Evolutionary conservation across 2,113 vertebrate genomes (phyloP), one percentile per base, ranked within the genome.

Genomic region (Prunella fulvescens): DNA sequence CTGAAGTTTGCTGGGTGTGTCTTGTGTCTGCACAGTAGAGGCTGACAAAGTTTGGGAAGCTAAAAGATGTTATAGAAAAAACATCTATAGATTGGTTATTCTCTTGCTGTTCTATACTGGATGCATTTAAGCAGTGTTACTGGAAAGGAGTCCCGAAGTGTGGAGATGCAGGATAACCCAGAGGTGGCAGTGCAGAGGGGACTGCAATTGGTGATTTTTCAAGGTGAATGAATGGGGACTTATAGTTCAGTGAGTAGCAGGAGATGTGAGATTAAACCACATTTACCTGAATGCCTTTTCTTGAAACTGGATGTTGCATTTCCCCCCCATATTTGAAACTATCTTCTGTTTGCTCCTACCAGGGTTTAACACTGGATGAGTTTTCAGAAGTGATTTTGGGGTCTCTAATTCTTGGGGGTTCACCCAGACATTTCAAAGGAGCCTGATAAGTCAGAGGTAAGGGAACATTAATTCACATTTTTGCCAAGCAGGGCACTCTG

Each of bases 331-430:
- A 10, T 78, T 92, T 83, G 56, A 93, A 96, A 86, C 24, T 70
- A 56, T 71, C 83, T 91, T 92, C 60, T 89, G 60, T 92, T 94
- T 94, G 88, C 77, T 90, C 60, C 67, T 93, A 86, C 51, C 76
- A 90, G 73, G 61, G 24, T 83, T 92, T 94, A 86, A 86, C 61
- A 81, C 69, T 93, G 80, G 51, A 73, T 92, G 73, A 91, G 77
- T 93, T 94, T 92, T 92, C 80, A 95, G 76, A 94, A 88, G 72
- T 93, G 64, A 88, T 88, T 94, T 92, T 69, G 72, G 56, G 95
- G 69, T 86, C 64, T 92, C 80, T 88, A 74, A 90, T 90, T 96
- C 82, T 93, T 88, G 72, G 64, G 72, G 72, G 56, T 77, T 81
- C 91, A 92, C 42, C 85, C 71, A 88, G 70, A 92, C 62, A 81